Evolutionary conservation across 2,888 invertebrate species (phyloP), one percentile per base, ranked within the genome.

Genomic region (Heliothis peltigera): DNA sequence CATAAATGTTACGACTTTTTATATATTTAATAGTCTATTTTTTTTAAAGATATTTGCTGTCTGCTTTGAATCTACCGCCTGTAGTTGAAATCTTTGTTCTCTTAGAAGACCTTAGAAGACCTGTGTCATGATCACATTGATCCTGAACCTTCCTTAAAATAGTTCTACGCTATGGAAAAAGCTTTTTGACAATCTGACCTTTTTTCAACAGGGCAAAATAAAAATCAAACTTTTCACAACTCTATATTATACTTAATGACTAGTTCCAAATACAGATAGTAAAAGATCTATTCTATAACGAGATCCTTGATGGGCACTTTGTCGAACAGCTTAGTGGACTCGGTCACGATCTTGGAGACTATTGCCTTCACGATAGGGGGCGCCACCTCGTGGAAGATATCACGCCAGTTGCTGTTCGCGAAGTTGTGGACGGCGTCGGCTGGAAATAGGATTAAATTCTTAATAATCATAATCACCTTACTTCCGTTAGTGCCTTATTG

Each of bases 371-470:
- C 89, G 47, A 95, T 90, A 0, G 95, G 95, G 0, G 94, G 93
- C 22, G 93, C 90, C 63, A 94, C 88, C 69, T 94, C 94, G 8
- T 88, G 74, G 88, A 91, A 92, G 72, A 95, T 93, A 5, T 88
- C 91, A 7, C 80, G 83, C 94, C 94, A 94, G 78, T 90, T 91
- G 47, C 64, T 59, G 78, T 94, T 94, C 0, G 94, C 93, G 64
- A 92, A 91, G 22, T 81, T 32, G 58, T 88, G 90, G 25, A 94
- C 78, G 0, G 87, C 69, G 17, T 91, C 85, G 42, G 93, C 94
- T 94, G 85, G 42, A n/a, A 25, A 17, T 7, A 22, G n/a, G n/a
- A n/a, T n/a, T n/a, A n/a, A n/a, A n/a, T n/a, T n/a, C n/a, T n/a
- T n/a, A n/a, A n/a, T n/a, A n/a, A n/a, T n/a, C n/a, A n/a, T n/a